Evolutionary conservation across 2,113 vertebrate species (phyloP).

Genomic region (Silurus meridionalis): DNA sequence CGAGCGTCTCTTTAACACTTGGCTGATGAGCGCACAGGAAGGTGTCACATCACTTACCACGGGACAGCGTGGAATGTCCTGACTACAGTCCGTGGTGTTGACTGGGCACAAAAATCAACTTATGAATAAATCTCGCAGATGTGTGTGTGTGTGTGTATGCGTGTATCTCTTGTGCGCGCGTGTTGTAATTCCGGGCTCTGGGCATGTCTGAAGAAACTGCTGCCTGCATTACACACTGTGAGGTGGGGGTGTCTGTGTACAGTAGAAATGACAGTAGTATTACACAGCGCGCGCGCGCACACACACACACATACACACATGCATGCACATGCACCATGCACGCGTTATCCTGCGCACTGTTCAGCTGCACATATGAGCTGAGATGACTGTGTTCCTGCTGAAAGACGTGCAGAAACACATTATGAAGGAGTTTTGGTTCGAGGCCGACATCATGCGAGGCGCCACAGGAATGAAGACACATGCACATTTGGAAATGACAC

Average conservation of each 20-base stretch:
- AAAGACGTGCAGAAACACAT: slow-evolving; percentile 1
- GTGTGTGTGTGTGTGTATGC: background rate
- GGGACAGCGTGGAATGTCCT: background rate
- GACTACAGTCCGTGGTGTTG: background rate
- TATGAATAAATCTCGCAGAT: background rate
- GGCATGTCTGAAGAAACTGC: background rate
- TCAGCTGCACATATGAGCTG: background rate
- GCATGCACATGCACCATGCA: background rate
- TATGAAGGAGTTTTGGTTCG: background rate
- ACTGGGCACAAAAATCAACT: background rate
- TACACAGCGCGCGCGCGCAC: too few species aligned
- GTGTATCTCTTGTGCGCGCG: background rate
- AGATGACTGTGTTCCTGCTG: too few species aligned
- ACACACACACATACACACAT: too few species aligned
- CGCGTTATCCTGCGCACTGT: background rate
- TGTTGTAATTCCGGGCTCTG: background rate
- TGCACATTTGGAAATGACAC: slow-evolving; percentile 4
- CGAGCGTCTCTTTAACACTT: slow-evolving; percentile 12
- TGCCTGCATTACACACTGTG: background rate
- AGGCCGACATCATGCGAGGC: background rate
- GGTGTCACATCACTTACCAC: slow-evolving; percentile 16
- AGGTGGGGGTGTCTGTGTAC: background rate
- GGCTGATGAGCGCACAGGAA: background rate
- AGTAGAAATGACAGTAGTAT: background rate
- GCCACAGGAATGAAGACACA: background rate